Conservation (phyloP, 2,797 vertebrate genomes). For the Chaenodraco wilsoni region DNA sequence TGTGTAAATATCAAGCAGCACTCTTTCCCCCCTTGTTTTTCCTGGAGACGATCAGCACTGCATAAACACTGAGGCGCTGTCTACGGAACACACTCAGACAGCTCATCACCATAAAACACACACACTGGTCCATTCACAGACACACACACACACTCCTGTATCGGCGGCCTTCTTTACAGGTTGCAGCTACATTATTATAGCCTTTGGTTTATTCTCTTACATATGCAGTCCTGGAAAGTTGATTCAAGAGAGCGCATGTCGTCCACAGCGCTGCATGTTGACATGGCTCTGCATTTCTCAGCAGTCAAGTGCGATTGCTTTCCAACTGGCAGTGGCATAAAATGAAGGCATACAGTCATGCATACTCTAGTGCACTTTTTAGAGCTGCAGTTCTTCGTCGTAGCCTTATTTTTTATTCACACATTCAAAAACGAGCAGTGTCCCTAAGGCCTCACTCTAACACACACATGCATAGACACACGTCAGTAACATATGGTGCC, state of each 20-base stretch:
- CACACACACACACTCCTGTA: neutral
- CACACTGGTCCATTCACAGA: conserved; percentile 4
- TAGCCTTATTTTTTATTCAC: conserved; percentile 13
- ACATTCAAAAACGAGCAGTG: conserved; percentile 23
- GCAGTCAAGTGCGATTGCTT: conserved; percentile 35
- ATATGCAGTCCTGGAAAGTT: conserved; percentile 28
- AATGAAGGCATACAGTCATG: conserved; percentile 38
- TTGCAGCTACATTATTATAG: conserved; percentile 16
- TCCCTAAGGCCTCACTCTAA: too few species aligned
- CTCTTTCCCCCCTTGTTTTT: conserved; percentile 55
- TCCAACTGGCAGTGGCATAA: conserved; percentile 30
- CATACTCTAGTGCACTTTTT: conserved; percentile 36
- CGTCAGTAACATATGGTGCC: conserved; percentile 48
- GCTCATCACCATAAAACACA: conserved; percentile 66
- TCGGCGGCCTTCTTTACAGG: conserved; percentile 22
- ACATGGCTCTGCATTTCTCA: conserved; percentile 33
- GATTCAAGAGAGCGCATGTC: conserved; percentile 28
- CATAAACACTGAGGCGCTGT: conserved; percentile 68
- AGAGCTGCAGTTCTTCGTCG: conserved; percentile 15
- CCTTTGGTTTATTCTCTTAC: conserved; percentile 29
- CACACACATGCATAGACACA: conserved; percentile 2
- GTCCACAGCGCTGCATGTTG: conserved; percentile 18
- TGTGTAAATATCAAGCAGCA: conserved; percentile 81
- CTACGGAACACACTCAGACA: conserved; percentile 50
- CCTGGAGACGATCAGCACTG: conserved; percentile 67